Base-by-base conservation (phyloP, 2,113 vertebrate species). In the Anseranas semipalmata region DNA sequence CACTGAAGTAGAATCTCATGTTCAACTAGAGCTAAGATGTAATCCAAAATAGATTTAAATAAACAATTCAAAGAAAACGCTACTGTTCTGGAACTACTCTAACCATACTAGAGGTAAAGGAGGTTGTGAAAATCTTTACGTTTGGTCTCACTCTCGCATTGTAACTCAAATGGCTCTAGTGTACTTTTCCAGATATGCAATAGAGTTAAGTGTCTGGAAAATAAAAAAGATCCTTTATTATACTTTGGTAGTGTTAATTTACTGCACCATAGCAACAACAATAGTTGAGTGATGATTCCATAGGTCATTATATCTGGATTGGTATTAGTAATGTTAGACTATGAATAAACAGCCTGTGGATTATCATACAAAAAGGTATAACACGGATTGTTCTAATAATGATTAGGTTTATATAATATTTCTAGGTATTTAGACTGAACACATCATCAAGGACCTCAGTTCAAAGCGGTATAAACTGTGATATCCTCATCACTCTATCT, bases 221-320 rank as follows among this genome's bases (percentile, higher is more conserved):
- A 72, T n/a, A 55, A 45, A 28, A 11, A 37, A 35, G 10, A 27
- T 32, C 15, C 10, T 28, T 37, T 3, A 43, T 87, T 70, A 37
- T 3, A 20, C 9, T 66, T 74, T 22, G 4, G 6, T 10, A 48
- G 9, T 10, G n/a, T 46, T 33, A 53, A 91, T 89, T 41, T 33
- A 39, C 46, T 50, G 18, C 30, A 63, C 12, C 4, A 24, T 2
- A 62, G 7, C 9, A 50, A 33, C 9, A 50, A 33, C 6, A 60
- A 27, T 6, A 43, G 17, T 2, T 80, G 24, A 5, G 7, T 3
- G 20, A 30, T 2, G 4, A n/a, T 0, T 2, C 14, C 14, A 7
- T 6, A 27, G 28, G 25, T 22, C 50, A 82, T 33, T 21, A 8
- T 12, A 48, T 10, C 15, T 85, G 27, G 52, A 82, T 12, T 25